phyloP scores from a whole-genome alignment of 2,113 vertebrate species.

The Oreochromis niloticus region DNA sequence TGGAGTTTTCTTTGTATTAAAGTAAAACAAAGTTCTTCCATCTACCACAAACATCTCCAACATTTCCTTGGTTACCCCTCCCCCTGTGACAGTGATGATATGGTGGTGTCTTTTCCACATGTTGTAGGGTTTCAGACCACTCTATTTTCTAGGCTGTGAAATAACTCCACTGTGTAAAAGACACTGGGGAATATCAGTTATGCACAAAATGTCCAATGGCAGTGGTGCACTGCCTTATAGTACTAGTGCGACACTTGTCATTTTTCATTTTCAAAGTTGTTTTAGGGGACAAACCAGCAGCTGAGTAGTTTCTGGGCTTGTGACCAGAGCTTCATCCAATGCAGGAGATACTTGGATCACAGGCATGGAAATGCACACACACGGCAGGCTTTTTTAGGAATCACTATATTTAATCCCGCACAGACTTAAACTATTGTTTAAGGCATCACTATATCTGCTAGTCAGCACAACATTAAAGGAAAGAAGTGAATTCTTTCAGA shows the following conservation, averaged over 20 bases:
- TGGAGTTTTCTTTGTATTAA: neutral
- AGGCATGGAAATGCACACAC: too few relatives aligned
- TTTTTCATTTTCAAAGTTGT: neutral
- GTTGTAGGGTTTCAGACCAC: neutral
- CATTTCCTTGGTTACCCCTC: neutral
- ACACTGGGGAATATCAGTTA: neutral
- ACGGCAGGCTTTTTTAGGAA: too few relatives aligned
- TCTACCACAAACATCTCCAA: neutral
- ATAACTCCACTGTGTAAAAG: neutral
- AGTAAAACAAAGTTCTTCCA: neutral
- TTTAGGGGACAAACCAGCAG: neutral
- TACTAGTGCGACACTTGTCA: neutral
- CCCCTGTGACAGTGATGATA: neutral
- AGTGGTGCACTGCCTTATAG: neutral
- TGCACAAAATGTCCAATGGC: neutral
- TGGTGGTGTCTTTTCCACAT: neutral
- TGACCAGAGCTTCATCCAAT: neutral
- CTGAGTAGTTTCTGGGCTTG: neutral
- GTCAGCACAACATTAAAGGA: neutral
- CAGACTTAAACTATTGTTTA: neutral
- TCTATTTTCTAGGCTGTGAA: neutral
- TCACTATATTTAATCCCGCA: too few relatives aligned
- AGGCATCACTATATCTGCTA: neutral
- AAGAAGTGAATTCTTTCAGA: neutral
- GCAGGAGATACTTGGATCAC: neutral